phyloP scores from a whole-genome alignment of 2,888 invertebrate species.

The Dermolepida albohirtum region DNA sequence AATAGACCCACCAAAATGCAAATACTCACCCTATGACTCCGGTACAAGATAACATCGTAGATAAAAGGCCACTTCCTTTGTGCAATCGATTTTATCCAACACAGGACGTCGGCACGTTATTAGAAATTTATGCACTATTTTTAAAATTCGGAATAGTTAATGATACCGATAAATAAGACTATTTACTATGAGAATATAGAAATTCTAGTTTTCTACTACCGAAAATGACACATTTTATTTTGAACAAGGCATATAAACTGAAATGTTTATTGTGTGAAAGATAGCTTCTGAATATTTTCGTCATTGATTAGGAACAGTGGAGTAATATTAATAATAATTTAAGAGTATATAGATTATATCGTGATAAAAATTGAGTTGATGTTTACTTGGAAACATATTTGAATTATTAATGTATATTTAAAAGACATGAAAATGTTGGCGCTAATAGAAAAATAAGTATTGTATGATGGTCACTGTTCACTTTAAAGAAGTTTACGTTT shows the following conservation, averaged over 20 bases:
- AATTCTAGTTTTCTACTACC: conserved; percentile 12
- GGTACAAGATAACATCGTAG: conserved; percentile 38
- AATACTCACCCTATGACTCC: conserved; percentile 45
- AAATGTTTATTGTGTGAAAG: conserved; percentile 28
- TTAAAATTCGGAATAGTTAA: conserved; percentile 21
- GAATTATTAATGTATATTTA: too few relatives aligned
- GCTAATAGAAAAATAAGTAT: too few relatives aligned
- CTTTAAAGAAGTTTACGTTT: too few relatives aligned
- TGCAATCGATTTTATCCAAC: conserved; percentile 32
- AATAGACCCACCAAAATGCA: conserved; percentile 47
- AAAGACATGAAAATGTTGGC: too few relatives aligned
- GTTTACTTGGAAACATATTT: too few relatives aligned
- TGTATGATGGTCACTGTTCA: too few relatives aligned
- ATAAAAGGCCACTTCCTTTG: conserved; percentile 28
- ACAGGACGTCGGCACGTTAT: conserved; percentile 24
- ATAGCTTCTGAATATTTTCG: conserved; percentile 19
- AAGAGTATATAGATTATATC: background rate
- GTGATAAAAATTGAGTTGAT: too few relatives aligned
- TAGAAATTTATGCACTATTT: conserved; percentile 37
- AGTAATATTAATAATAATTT: background rate
- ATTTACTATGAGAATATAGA: conserved; percentile 28
- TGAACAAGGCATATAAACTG: conserved; percentile 21
- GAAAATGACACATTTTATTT: conserved; percentile 19
- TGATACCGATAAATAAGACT: conserved; percentile 19
- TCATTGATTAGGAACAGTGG: background rate